phyloP scores from a whole-genome alignment of 2,113 vertebrate species.

The Gnathonemus longibarbis region DNA sequence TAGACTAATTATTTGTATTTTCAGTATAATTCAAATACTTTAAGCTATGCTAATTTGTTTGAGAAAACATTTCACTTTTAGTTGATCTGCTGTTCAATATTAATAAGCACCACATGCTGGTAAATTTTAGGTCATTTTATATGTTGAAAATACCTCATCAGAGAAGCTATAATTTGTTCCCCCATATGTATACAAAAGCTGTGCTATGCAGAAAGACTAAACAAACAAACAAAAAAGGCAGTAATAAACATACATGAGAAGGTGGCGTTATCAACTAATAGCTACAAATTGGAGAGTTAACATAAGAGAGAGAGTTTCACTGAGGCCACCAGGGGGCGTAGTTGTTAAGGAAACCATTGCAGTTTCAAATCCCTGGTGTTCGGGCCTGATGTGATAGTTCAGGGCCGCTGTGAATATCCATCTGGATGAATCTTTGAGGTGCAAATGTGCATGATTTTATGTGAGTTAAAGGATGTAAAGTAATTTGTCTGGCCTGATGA shows the following conservation, averaged over 20 bases:
- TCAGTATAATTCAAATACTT: neutral
- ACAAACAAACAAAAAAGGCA: neutral
- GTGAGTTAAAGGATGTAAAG: neutral
- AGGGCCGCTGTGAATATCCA: neutral
- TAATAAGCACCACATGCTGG: no score
- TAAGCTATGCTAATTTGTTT: neutral
- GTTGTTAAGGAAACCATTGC: neutral
- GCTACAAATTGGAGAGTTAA: neutral
- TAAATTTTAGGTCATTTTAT: neutral
- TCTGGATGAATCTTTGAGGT: neutral
- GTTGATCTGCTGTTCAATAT: neutral
- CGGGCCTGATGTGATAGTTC: neutral
- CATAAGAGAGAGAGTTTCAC: neutral
- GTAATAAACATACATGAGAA: neutral
- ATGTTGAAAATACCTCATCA: neutral
- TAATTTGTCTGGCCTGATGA: slow-evolving; percentile 4
- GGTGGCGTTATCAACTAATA: neutral
- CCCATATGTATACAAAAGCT: neutral
- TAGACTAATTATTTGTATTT: neutral
- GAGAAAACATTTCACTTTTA: neutral
- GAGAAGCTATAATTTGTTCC: neutral
- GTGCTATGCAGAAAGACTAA: neutral
- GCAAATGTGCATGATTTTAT: neutral
- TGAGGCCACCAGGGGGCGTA: neutral
- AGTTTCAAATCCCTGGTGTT: neutral